phyloP scores from a whole-genome alignment of 2,888 invertebrate species.

The Latheticus oryzae region DNA sequence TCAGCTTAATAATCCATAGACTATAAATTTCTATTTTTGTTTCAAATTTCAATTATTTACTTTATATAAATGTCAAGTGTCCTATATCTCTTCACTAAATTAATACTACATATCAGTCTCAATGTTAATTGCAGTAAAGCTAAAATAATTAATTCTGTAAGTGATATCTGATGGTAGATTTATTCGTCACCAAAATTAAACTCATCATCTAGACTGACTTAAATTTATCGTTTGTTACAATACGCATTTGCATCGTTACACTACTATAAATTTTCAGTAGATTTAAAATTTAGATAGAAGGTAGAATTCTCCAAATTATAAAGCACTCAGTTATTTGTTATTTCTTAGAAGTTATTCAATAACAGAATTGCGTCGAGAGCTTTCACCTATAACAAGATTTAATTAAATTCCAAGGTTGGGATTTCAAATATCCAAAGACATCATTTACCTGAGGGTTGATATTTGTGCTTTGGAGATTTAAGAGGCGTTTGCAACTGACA shows the following conservation, averaged over 20 bases:
- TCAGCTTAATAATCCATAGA: too few species aligned
- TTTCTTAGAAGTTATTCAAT: constrained; percentile 21
- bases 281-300: constrained; percentile 30
- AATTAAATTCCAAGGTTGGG: constrained; percentile 38
- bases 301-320: constrained; percentile 27
- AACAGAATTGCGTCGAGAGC: constrained; percentile 18
- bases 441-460: constrained; percentile 33
- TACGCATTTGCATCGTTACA: constrained; percentile 24
- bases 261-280: constrained; percentile 30
- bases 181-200: constrained; percentile 33
- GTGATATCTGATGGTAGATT: constrained; percentile 33
- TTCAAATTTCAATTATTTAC: too few species aligned
- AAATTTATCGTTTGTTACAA: constrained; percentile 28
- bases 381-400: constrained; percentile 35
- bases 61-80: too few species aligned
- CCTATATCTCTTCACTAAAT: too few species aligned
- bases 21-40: too few species aligned
- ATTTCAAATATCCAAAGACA: constrained; percentile 13
- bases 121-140: constrained; percentile 21
- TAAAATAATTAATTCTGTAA: constrained; percentile 26
- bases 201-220: constrained; percentile 21
- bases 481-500: too few species aligned
- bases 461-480: too few species aligned
- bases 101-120: neutral
- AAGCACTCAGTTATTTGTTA: constrained; percentile 15